phyloP scores from a whole-genome alignment of 2,888 invertebrate genomes.

The Ochropleura leucogaster region DNA sequence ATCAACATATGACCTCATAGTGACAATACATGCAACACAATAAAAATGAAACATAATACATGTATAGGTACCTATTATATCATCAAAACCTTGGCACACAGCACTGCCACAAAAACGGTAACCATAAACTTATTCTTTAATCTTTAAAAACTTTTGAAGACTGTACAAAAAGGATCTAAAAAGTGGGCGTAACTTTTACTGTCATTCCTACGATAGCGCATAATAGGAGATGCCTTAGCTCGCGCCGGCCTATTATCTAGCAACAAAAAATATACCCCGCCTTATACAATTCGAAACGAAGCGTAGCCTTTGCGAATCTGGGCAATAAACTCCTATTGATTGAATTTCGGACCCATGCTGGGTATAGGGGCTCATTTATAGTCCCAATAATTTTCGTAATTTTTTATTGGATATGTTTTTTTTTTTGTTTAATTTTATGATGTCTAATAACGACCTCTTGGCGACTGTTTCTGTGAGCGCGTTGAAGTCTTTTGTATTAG shows the following conservation, averaged over 20 bases:
- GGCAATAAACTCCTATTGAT: constrained; percentile 90
- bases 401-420: constrained; percentile 71
- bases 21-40: constrained; percentile 37
- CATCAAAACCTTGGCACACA: constrained; percentile 43
- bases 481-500: constrained; percentile 70
- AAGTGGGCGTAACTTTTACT: constrained; percentile 89
- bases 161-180: constrained; percentile 84
- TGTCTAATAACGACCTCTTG: constrained; percentile 60
- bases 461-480: constrained; percentile 51
- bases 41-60: constrained; percentile 50
- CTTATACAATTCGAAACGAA: constrained; percentile 84
- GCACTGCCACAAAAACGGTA: constrained; percentile 61
- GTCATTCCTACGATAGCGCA: constrained; percentile 83
- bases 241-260: constrained; percentile 85
- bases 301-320: constrained; percentile 88
- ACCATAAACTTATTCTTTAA: constrained; percentile 83
- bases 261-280: constrained; percentile 73
- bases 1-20: constrained; percentile 11
- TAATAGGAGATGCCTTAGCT: constrained; percentile 83
- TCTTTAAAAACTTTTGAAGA: constrained; percentile 89
- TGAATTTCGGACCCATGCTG: constrained; percentile 90
- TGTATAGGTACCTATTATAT: constrained; percentile 44
- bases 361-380: constrained; percentile 90
- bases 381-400: constrained; percentile 78
- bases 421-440: constrained; percentile 66